phyloP scores from a whole-genome alignment of 2,113 vertebrate species.

The Entosphenus tridentatus region DNA sequence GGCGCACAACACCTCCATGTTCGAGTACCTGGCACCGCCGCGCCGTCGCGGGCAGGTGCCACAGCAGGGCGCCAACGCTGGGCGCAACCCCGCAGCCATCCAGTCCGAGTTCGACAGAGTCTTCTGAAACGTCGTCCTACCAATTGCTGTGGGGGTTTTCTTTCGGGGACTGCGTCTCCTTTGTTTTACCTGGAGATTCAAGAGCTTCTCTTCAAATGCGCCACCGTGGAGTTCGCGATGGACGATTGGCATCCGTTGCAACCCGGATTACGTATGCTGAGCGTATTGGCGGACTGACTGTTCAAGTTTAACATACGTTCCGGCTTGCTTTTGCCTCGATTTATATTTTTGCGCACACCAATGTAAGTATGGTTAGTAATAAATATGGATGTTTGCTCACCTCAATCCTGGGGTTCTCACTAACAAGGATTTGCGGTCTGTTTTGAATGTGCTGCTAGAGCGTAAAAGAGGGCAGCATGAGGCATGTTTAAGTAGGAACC shows the following conservation, averaged over 20 bases:
- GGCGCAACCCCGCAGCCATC: constrained; percentile 63
- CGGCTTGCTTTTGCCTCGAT: constrained; percentile 1
- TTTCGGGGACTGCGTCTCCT: neutral
- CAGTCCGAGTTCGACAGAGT: constrained; percentile 88
- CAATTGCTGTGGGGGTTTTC: neutral
- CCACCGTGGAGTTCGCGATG: no score
- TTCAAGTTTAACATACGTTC: constrained; percentile 1
- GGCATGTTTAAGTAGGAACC: no score
- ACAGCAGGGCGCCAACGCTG: constrained; percentile 71
- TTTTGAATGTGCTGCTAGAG: no score
- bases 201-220: no score
- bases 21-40: constrained; percentile 78
- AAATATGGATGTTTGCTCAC: no score
- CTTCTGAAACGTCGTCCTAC: constrained; percentile 29
- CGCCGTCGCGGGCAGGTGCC: constrained; percentile 68
- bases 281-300: neutral
- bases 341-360: neutral
- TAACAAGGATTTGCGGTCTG: no score
- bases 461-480: no score
- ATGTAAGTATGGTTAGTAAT: neutral
- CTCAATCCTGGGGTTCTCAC: no score
- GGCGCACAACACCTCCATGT: constrained; percentile 94
- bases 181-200: neutral
- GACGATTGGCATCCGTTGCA: neutral
- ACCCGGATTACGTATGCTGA: neutral